Conservation (phyloP, 2,888 invertebrate species). For the Mycalesis mineus region DNA sequence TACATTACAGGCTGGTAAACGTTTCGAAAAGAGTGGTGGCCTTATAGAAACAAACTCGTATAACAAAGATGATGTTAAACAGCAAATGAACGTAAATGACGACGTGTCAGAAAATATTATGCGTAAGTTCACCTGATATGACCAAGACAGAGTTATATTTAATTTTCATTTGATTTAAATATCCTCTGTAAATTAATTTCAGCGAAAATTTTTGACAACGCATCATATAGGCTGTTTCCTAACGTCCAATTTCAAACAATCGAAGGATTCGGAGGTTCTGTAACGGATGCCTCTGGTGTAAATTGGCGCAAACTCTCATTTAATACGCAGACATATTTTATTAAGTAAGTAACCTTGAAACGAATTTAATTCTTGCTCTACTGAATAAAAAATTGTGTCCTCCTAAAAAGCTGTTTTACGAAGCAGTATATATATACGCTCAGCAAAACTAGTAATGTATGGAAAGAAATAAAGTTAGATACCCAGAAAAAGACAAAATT, state of each 20-base stretch:
- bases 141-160: not conserved
- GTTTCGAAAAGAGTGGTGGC: slow-evolving; percentile 71
- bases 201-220: slow-evolving; percentile 26
- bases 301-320: slow-evolving; percentile 82
- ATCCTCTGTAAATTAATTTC: not conserved
- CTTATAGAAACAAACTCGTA: slow-evolving; percentile 39
- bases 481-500: too few species aligned
- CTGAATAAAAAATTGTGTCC: too few species aligned
- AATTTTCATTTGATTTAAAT: not conserved
- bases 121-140: not conserved
- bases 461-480: too few species aligned
- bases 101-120: slow-evolving; percentile 12
- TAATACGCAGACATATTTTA: slow-evolving; percentile 48
- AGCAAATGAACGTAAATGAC: slow-evolving; percentile 16
- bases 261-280: slow-evolving; percentile 91
- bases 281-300: slow-evolving; percentile 86
- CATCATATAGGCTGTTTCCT: slow-evolving; percentile 24
- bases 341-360: slow-evolving; percentile 46
- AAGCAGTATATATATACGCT: too few species aligned
- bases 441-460: too few species aligned
- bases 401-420: too few species aligned
- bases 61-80: slow-evolving; percentile 26
- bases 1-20: slow-evolving; percentile 62
- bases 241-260: slow-evolving; percentile 80
- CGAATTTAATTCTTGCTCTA: too few species aligned